Percentiles rank a stretch among this genome's conserved stretches.
These are phyloP conservation scores for Sipha maydis DNA, from an alignment of 2,888 invertebrate species.

Conservation along the genomic window DNA sequence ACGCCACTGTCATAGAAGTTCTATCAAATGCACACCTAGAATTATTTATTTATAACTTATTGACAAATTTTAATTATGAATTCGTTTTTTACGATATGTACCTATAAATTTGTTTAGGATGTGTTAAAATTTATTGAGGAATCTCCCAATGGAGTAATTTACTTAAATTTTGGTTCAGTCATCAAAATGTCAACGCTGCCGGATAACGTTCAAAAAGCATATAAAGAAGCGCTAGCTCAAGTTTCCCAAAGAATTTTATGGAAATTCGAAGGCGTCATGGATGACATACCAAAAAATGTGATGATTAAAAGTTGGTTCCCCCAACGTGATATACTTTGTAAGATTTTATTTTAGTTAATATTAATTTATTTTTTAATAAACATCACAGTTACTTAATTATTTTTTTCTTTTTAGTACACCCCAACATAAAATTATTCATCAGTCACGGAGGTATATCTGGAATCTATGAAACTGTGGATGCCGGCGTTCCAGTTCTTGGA, in stretches of 20 bases:
- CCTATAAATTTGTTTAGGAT: conserved; percentile 39
- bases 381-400: neutral
- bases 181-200: conserved; percentile 60
- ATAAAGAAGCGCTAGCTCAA: conserved; percentile 59
- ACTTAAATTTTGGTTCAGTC: conserved; percentile 62
- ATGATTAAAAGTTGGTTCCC: conserved; percentile 63
- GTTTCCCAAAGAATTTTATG: conserved; percentile 57
- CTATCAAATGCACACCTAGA: too few relatives aligned
- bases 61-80: too few relatives aligned
- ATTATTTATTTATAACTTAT: too few relatives aligned
- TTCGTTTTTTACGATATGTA: too few relatives aligned
- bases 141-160: conserved; percentile 62
- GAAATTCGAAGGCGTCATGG: conserved; percentile 62
- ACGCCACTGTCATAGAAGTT: too few relatives aligned
- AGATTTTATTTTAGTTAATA: neutral
- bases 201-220: conserved; percentile 45
- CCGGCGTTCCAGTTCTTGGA: conserved; percentile 44
- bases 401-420: conserved; percentile 18
- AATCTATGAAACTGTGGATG: conserved; percentile 41
- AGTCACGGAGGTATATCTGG: conserved; percentile 46
- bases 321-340: conserved; percentile 61
- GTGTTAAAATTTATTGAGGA: conserved; percentile 57
- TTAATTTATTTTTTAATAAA: neutral
- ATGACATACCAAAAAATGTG: conserved; percentile 55
- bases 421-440: conserved; percentile 38